phyloP scores from a whole-genome alignment of 2,113 vertebrate species.

The Serinus canaria region DNA sequence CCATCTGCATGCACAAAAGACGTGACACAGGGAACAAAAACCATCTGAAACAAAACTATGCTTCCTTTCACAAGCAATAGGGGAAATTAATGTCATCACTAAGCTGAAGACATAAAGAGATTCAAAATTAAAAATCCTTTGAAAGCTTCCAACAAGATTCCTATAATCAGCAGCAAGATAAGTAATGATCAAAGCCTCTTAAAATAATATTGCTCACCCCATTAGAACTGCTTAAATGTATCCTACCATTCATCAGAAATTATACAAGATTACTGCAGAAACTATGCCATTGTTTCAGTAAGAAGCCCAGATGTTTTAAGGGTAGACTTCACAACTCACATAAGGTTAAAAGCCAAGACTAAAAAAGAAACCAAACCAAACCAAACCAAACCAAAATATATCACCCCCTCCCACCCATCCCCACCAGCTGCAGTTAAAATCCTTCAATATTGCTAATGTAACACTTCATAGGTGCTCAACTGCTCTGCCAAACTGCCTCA shows the following conservation, averaged over 20 bases:
- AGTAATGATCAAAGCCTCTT: conserved; percentile 90
- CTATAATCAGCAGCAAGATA: conserved; percentile 87
- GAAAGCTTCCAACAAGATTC: conserved; percentile 81
- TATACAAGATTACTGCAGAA: conserved; percentile 78
- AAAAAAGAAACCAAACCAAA: conserved; percentile 35
- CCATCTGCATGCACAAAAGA: conserved; percentile 83
- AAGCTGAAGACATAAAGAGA: conserved; percentile 81
- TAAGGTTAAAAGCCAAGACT: conserved; percentile 69
- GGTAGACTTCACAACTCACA: conserved; percentile 41
- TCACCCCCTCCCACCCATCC: neutral
- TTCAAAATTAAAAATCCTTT: conserved; percentile 83
- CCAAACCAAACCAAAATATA: neutral
- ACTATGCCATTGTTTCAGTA: conserved; percentile 76
- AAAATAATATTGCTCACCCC: conserved; percentile 81
- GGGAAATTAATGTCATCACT: conserved; percentile 84
- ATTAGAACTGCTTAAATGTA: conserved; percentile 81
- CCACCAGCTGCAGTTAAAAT: conserved; percentile 61
- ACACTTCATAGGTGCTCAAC: conserved; percentile 43
- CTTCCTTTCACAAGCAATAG: conserved; percentile 77
- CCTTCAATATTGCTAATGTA: conserved; percentile 42
- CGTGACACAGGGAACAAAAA: conserved; percentile 77
- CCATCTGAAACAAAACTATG: conserved; percentile 73
- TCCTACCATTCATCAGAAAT: conserved; percentile 85
- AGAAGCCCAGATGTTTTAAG: conserved; percentile 83
- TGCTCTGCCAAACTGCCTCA: neutral